phyloP scores from a whole-genome alignment of 1,140 invertebrate genomes.

The Drosophila pandora region DNA sequence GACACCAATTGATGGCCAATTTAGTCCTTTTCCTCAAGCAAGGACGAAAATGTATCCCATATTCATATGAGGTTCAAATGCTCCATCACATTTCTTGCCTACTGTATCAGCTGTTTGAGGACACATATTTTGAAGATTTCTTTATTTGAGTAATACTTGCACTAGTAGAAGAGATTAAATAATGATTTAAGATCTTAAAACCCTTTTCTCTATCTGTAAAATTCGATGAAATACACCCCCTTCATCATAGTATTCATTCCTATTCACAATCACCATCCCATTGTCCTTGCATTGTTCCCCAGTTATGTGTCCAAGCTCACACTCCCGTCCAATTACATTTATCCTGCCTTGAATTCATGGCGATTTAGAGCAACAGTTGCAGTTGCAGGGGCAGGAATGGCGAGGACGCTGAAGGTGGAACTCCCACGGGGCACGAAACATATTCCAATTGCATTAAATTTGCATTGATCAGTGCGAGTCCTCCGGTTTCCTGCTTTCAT shows the following conservation, averaged over 20 bases:
- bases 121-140: background rate
- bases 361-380: constrained; percentile 20
- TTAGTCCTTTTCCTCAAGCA: constrained; percentile 4
- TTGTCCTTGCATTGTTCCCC: constrained; percentile 31
- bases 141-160: background rate
- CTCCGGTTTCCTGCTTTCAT: constrained; percentile 44
- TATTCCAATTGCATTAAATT: constrained; percentile 63
- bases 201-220: background rate
- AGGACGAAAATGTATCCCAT: background rate
- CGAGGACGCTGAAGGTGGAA: background rate
- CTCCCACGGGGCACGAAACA: constrained; percentile 20
- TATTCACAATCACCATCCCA: constrained; percentile 15
- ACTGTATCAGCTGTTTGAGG: background rate
- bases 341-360: constrained; percentile 19
- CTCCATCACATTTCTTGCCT: background rate
- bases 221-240: no score
- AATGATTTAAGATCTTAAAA: no score
- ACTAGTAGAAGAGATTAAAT: no score
- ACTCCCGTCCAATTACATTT: constrained; percentile 54
- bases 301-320: constrained; percentile 4
- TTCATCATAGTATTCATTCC: background rate
- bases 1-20: constrained; percentile 45
- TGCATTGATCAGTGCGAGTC: constrained; percentile 59
- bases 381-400: background rate
- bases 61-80: background rate